Conservation (phyloP, 2,113 vertebrate species). For the Scartelaos histophorus region DNA sequence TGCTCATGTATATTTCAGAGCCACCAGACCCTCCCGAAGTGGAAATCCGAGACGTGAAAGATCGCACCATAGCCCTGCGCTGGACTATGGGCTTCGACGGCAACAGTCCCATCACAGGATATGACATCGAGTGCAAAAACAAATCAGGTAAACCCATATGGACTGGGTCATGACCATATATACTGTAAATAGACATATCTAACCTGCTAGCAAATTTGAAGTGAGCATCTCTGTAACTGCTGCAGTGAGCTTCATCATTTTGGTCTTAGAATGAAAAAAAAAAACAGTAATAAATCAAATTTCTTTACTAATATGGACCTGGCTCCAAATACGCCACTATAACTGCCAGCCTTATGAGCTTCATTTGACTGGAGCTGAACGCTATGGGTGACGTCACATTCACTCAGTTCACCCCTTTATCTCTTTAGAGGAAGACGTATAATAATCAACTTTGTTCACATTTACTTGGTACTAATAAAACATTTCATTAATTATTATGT, state of each 20-base stretch:
- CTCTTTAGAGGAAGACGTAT: neutral
- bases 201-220: no score
- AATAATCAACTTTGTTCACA: neutral
- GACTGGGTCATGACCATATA: no score
- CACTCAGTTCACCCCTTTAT: no score
- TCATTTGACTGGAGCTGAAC: no score
- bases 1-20: constrained; percentile 71
- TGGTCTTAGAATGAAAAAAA: no score
- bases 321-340: no score
- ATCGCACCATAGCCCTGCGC: constrained; percentile 93
- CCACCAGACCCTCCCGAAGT: constrained; percentile 95
- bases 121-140: constrained; percentile 99
- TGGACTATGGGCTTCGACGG: constrained; percentile 99
- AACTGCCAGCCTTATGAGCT: no score
- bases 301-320: no score
- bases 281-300: no score
- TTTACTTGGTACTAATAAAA: neutral
- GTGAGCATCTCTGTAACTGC: rapidly evolving
- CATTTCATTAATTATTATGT: neutral
- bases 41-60: constrained; percentile 94
- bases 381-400: no score
- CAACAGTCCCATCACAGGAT: constrained; percentile 97
- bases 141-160: constrained; percentile 89
- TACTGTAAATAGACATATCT: no score
- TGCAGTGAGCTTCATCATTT: neutral